Conservation (phyloP, 2,797 vertebrate species). For the Aplochiton taeniatus region DNA sequence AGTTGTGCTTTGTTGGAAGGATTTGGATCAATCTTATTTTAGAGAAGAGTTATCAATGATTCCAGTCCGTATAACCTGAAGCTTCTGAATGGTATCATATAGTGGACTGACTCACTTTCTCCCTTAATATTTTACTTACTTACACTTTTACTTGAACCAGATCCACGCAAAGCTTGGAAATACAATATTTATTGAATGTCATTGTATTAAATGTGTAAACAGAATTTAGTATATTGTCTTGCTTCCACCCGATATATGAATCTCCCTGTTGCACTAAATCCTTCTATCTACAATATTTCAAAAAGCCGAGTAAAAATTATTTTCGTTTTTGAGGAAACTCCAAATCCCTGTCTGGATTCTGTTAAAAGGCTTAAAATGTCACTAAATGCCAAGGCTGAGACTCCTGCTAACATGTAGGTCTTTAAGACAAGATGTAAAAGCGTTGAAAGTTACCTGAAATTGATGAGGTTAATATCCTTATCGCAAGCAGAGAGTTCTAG, state of each 20-base stretch:
- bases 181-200: conserved; percentile 9
- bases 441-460: conserved; percentile 81
- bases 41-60: no score
- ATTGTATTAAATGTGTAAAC: conserved; percentile 70
- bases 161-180: conserved; percentile 65
- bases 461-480: conserved; percentile 84
- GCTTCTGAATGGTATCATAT: no score
- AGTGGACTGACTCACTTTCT: no score
- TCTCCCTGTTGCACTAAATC: conserved; percentile 78
- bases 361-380: conserved; percentile 88
- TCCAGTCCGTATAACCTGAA: no score
- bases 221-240: conserved; percentile 77
- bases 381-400: conserved; percentile 84
- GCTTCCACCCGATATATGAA: conserved; percentile 73
- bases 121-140: no score
- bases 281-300: conserved; percentile 77
- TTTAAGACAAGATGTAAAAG: conserved; percentile 81
- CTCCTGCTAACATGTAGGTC: conserved; percentile 75
- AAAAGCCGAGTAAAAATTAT: conserved; percentile 79
- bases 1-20: neutral
- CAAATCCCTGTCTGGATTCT: conserved; percentile 83
- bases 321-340: conserved; percentile 79
- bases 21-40: no score
- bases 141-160: conserved; percentile 32
- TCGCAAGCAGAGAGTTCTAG: conserved; percentile 64